Percentiles rank a stretch among this genome's conserved stretches.
These are phyloP conservation scores for Rhadina sibilatrix DNA, from an alignment of 2,113 vertebrate genomes.

Conservation along the genomic window DNA sequence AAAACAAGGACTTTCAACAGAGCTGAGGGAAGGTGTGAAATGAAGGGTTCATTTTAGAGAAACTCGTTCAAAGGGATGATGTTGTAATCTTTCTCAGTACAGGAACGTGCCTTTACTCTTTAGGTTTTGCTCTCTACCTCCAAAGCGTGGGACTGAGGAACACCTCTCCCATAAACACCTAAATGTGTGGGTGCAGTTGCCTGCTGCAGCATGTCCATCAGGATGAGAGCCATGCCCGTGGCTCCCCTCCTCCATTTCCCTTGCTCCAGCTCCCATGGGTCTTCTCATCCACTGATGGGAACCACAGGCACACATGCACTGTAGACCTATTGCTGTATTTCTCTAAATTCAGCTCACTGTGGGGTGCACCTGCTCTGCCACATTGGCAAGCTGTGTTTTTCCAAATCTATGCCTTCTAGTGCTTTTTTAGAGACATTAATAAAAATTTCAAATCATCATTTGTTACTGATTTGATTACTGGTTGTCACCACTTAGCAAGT, in stretches of 20 bases:
- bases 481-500: neutral
- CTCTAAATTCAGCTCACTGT: neutral
- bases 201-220: neutral
- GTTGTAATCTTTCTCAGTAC: neutral
- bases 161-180: neutral
- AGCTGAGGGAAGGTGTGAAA: neutral
- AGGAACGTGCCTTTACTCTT: neutral
- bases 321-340: neutral
- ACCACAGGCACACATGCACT: fast-evolving
- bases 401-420: neutral
- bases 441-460: neutral
- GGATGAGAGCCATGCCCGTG: fast-evolving
- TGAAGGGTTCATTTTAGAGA: neutral
- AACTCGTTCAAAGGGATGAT: neutral
- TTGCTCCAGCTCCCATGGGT: neutral
- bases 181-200: fast-evolving
- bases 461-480: neutral
- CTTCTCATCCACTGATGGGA: neutral
- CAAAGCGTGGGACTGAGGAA: neutral
- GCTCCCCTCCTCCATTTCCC: neutral
- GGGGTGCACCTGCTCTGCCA: neutral
- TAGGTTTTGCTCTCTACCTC: neutral
- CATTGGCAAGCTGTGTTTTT: neutral
- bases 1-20: neutral
- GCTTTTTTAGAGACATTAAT: neutral